Base-by-base conservation (phyloP, 2,888 invertebrate genomes). In the Pammene fasciana region DNA sequence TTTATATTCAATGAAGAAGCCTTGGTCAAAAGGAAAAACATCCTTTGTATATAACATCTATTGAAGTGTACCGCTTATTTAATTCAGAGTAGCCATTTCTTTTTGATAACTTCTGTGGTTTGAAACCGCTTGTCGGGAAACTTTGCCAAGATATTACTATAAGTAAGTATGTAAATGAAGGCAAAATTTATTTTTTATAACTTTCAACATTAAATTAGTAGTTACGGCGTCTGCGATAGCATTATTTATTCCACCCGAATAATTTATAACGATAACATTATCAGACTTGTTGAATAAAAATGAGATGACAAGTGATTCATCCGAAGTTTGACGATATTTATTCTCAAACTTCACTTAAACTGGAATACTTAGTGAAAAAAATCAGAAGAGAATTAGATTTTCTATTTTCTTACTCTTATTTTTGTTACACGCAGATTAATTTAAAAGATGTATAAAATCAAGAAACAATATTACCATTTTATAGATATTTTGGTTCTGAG, bases 101-200 rank as follows among this genome's bases (percentile, higher is more conserved):
- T 56, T 34, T 34, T 34, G 14, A 8, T 6, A 45, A 34, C 59
- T 65, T 45, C 14, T 14, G n/a, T 14, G 45, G 26, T 8, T n/a
- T 34, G 8, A 38, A 65, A 45, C 45, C 18, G 56, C 56, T 46
- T 36, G 45, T 16, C 13, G 45, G 45, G 8, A 46, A 65, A 65
- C 55, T 65, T 65, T 55, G 10, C 46, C 14, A 45, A 48, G 38
- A 65, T 56, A 56, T 56, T 65, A 56, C 55, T 38, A 55, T 9
- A 65, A 46, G 46, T 65, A 10, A 55, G 14, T 34, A 64, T 45
- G 34, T 55, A 45, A 64, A 64, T 54, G 36, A 43, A 46, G 16
- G 45, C 16, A 26, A 46, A 46, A 65, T 46, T 6, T 7, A 9
- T 36, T 60, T 60, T 57, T 60, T 34, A 59, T 46, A 60, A 48